A percentile compares a stretch with the other conserved stretches of the same genome.
phyloP scores from a whole-genome alignment of 2,888 invertebrate genomes.

The Athrips mouffetella region DNA sequence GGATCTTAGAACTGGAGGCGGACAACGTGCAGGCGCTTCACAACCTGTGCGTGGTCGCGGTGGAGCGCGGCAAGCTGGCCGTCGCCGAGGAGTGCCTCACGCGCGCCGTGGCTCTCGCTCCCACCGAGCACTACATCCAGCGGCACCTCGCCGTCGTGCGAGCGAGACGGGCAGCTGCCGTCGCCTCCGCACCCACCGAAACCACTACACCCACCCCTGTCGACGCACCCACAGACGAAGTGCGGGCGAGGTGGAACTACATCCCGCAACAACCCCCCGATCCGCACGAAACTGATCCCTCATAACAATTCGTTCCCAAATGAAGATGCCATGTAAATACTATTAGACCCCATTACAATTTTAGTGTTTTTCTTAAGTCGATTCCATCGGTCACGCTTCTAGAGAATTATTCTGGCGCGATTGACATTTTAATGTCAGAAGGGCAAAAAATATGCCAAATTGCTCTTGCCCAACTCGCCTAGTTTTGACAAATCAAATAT shows the following conservation, averaged over 20 bases:
- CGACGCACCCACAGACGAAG: slow-evolving; percentile 39
- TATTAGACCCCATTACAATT: neutral
- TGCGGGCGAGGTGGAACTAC: slow-evolving; percentile 73
- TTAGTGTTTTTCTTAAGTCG: too few species aligned
- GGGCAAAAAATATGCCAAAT: too few species aligned
- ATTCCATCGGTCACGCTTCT: too few species aligned
- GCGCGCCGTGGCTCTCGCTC: slow-evolving; percentile 88
- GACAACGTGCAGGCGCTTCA: slow-evolving; percentile 96
- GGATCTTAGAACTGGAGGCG: slow-evolving; percentile 91
- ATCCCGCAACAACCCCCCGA: slow-evolving; percentile 72
- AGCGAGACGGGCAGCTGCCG: slow-evolving; percentile 66
- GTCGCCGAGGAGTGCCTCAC: slow-evolving; percentile 91
- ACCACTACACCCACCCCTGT: slow-evolving; percentile 27
- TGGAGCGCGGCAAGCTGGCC: slow-evolving; percentile 92
- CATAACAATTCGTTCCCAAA: slow-evolving; percentile 43
- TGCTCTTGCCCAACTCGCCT: too few species aligned
- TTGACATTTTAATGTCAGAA: too few species aligned
- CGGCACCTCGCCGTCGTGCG: slow-evolving; percentile 94
- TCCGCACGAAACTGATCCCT: slow-evolving; percentile 60
- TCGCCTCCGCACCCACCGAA: slow-evolving; percentile 25
- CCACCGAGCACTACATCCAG: slow-evolving; percentile 93
- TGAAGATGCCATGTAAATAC: slow-evolving; percentile 22
- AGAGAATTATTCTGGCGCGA: too few species aligned
- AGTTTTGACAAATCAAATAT: too few species aligned
- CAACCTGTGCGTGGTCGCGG: slow-evolving; percentile 97